These are phyloP conservation scores for Clitarchus hookeri DNA, from an alignment of 2,888 invertebrate genomes.

Conservation along the genomic window DNA sequence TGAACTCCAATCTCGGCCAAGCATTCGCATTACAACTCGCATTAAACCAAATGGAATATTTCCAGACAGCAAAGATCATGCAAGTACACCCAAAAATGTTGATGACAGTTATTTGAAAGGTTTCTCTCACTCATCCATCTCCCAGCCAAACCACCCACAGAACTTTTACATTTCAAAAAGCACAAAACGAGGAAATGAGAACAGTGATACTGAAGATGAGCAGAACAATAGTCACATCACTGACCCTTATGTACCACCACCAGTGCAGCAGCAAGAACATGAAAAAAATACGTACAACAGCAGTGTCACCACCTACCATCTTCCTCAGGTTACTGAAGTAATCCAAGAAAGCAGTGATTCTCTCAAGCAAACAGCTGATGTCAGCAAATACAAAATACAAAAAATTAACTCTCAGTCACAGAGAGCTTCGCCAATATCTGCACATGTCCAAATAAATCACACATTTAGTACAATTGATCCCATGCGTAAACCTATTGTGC, in stretches of 20 bases:
- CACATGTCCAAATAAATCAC: not conserved
- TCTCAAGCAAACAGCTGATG: not conserved
- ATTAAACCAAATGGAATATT: slow-evolving; percentile 64
- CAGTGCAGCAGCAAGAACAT: slow-evolving; percentile 27
- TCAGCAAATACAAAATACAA: slow-evolving; percentile 4
- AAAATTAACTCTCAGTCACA: slow-evolving; percentile 1
- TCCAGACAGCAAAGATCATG: slow-evolving; percentile 39
- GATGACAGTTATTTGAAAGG: slow-evolving; percentile 11
- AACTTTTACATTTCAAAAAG: not conserved
- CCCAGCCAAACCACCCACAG: slow-evolving; percentile 22
- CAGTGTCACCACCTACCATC: not conserved
- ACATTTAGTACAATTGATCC: slow-evolving; percentile 23
- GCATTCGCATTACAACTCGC: slow-evolving; percentile 68
- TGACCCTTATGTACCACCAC: slow-evolving; percentile 32
- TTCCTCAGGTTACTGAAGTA: not conserved
- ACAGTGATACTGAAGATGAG: not conserved
- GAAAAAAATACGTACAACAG: not conserved
- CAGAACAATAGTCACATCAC: slow-evolving; percentile 25
- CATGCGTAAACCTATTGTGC: slow-evolving; percentile 28
- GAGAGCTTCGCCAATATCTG: not conserved
- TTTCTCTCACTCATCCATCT: slow-evolving; percentile 10
- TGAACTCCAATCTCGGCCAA: slow-evolving; percentile 61
- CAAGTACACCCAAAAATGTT: slow-evolving; percentile 24
- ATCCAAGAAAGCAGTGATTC: not conserved
- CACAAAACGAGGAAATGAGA: not conserved